A percentile compares a stretch with the other conserved stretches of the same genome.
These are phyloP conservation scores for Cephalotes varians DNA, from an alignment of 2,888 invertebrate species.

Conservation along the genomic window DNA sequence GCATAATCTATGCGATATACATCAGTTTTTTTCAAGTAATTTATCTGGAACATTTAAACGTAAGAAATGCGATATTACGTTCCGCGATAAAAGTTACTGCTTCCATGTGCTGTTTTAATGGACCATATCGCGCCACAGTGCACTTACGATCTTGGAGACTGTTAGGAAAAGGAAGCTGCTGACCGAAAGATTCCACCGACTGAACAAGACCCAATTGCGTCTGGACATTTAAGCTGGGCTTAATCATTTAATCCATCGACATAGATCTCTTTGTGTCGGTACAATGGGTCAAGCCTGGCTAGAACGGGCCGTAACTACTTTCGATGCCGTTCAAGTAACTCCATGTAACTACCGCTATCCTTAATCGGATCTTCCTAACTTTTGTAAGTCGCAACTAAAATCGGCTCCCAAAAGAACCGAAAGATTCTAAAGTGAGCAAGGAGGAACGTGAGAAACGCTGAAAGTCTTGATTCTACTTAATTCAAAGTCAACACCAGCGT, in stretches of 20 bases:
- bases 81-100: constrained; percentile 3
- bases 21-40: not conserved
- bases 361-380: constrained; percentile 51
- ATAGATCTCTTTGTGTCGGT: constrained; percentile 65
- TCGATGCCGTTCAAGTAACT: constrained; percentile 53
- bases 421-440: constrained; percentile 40
- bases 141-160: constrained; percentile 7
- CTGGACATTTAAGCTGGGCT: constrained; percentile 62
- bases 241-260: constrained; percentile 70
- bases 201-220: constrained; percentile 49
- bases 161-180: constrained; percentile 23
- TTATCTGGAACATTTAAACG: not conserved
- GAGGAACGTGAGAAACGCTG: constrained; percentile 23
- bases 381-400: constrained; percentile 47
- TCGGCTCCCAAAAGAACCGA: constrained; percentile 37
- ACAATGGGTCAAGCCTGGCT: constrained; percentile 62
- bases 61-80: not conserved
- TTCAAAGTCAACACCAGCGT: constrained; percentile 39
- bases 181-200: constrained; percentile 24
- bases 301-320: constrained; percentile 65
- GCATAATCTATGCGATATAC: not conserved
- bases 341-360: constrained; percentile 47
- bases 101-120: constrained; percentile 13
- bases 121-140: not conserved
- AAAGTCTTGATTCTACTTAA: constrained; percentile 43